Evolutionary conservation across 23 tunicate genomes (phyloP), one percentile per base, ranked within the genome.

Genomic region (Ciona savignyi): DNA sequence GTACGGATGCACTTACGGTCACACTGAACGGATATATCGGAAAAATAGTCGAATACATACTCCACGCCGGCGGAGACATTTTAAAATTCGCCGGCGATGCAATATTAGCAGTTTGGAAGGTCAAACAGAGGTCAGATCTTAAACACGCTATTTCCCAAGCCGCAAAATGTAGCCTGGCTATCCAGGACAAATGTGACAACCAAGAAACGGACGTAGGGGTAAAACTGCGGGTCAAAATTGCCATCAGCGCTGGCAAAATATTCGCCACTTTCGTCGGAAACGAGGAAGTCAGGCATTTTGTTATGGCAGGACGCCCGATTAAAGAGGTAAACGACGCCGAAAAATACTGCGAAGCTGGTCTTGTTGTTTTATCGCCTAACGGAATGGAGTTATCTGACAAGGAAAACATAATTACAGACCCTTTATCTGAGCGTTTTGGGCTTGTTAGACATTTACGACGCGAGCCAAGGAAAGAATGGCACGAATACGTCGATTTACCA

Each of bases 21-120:
- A 83, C 99, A 4, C 63, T 94, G 0, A 94, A 94, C 76, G 80
- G 70, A 51, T 94, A 94, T 72, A 94, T 94, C 35, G 90, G 95
- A 15, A 82, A 83, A 72, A 94, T 94, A 23, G 93, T 87, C 2
- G 78, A 87, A 67, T 51, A 78, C 34, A 87, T 94, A 27, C 78
- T 94, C 19, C 79, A 75, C 65, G 33, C 81, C 11, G 99, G 99
- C 11, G 95, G 99, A 4, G 99, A 94, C 63, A 73, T 94, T 66
- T 73, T 94, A 22, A 94, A 94, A 70, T 94, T 94, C 70, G 99
- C 99, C 25, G 99, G 99, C 22, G 99, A 94, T 74, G 99, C 99
- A 22, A 94, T 94, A 27, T 75, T 94, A 24, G 99, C 99, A 3
- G 90, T 90, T 4, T 94, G 99, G 99, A 87, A 80, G 78, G 93